These are phyloP conservation scores for Macaria notata DNA, from an alignment of 2,888 invertebrate genomes.

Conservation along the genomic window DNA sequence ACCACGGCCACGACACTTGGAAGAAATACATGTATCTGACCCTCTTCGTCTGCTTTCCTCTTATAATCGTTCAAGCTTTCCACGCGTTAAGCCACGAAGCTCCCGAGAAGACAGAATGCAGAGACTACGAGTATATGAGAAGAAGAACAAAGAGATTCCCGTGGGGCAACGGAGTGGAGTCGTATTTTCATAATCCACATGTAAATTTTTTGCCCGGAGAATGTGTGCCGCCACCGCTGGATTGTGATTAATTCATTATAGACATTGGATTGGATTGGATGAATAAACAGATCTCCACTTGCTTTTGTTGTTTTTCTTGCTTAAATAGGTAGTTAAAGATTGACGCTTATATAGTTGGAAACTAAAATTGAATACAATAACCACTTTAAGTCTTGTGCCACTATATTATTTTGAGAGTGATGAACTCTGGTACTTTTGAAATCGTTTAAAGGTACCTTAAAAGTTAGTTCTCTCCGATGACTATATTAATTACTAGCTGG, in stretches of 20 bases:
- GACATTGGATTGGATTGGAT: neutral
- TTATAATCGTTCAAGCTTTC: neutral
- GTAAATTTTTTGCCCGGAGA: constrained; percentile 11
- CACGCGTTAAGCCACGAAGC: neutral
- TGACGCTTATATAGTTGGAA: too few relatives aligned
- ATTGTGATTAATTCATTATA: constrained; percentile 11
- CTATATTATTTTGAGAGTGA: too few relatives aligned
- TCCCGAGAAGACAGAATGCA: constrained; percentile 15
- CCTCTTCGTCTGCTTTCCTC: neutral
- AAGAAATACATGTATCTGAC: neutral
- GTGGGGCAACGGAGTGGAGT: constrained; percentile 92
- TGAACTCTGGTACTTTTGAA: too few relatives aligned
- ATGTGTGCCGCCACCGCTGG: constrained; percentile 11
- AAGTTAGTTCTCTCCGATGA: too few relatives aligned
- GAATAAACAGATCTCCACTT: too few relatives aligned
- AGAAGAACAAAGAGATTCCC: constrained; percentile 90
- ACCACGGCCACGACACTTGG: constrained; percentile 1
- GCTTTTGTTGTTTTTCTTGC: too few relatives aligned
- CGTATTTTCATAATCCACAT: constrained; percentile 66
- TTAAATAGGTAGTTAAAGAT: too few relatives aligned
- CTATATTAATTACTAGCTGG: too few relatives aligned
- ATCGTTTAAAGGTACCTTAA: too few relatives aligned
- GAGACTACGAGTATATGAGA: constrained; percentile 86
- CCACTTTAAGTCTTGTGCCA: too few relatives aligned
- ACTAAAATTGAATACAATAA: too few relatives aligned